Base-by-base conservation (phyloP, 2,888 invertebrate genomes). In the Steromphala cineraria region DNA sequence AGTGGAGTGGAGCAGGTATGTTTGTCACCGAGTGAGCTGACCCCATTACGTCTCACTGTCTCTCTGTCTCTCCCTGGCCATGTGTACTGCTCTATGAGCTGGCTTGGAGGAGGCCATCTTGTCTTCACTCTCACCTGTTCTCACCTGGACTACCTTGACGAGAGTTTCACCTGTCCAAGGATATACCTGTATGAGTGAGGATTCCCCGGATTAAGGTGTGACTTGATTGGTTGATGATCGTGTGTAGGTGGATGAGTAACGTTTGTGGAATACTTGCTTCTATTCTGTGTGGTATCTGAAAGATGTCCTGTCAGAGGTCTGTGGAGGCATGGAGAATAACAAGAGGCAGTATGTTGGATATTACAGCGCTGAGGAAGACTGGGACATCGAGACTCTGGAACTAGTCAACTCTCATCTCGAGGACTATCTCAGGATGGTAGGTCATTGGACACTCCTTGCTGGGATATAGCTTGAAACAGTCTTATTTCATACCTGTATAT, bases 391-490 rank as follows among this genome's bases (percentile, higher is more conserved):
- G 36, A 87, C 88, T 21, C 75, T 90, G 74, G 85, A 87, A 74
- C 80, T 86, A 79, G 83, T 90, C 56, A 90, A 90, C 82, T 86
- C 86, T 31, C 88, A 90, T 80, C 85, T 90, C 28, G 89, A 90
- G 82, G 85, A 84, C 19, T 89, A 90, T 79, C 83, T 90, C 31
- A 88, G 85, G 80, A 89, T 89, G 90, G 90, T 90, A 86, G 75
- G 89, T 86, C 46, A 46, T 46, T 28, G 67, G 40, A 31, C 36
- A 15, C 15, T 24, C 21, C n/a, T 8, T 40, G n/a, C 3, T 15
- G n/a, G 19, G 21, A 24, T 52, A 21, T 52, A 19, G 53, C 36
- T 36, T 7, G 7, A 10, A 24, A n/a, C 28, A 28, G 21, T 67
- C 24, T n/a, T 24, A 67, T n/a, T 67, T 28, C 4, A 28, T 24